These are phyloP conservation scores for Malurus cyaneus DNA, from an alignment of 2,113 vertebrate species.

Conservation along the genomic window DNA sequence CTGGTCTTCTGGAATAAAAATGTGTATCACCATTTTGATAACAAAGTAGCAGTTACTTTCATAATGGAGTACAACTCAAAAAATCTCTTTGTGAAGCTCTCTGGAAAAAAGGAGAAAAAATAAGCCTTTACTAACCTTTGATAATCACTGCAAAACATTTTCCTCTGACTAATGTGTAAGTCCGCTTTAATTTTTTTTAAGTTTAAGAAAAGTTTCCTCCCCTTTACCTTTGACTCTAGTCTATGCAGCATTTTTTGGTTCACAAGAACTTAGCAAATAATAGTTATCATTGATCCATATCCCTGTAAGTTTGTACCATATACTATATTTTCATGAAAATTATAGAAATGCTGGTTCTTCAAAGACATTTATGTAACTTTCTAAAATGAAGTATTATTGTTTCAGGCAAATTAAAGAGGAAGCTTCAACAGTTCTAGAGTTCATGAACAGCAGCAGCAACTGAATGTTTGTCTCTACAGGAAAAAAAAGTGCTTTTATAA, in stretches of 20 bases:
- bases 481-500: slow-evolving; percentile 9
- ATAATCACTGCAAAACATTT: neutral
- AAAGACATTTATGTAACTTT: neutral
- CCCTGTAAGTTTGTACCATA: neutral
- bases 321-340: neutral
- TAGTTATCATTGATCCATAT: neutral
- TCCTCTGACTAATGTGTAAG: neutral
- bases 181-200: neutral
- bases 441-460: neutral
- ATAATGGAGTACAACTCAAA: neutral
- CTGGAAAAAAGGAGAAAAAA: neutral
- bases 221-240: neutral
- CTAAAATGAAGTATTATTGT: neutral
- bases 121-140: neutral
- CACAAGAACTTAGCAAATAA: neutral
- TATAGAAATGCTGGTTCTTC: neutral
- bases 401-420: neutral
- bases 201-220: neutral
- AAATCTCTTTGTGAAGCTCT: neutral
- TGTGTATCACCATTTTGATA: neutral
- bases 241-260: neutral
- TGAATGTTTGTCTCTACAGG: neutral
- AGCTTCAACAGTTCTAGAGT: neutral
- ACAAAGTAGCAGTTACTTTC: neutral
- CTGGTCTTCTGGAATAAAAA: slow-evolving; percentile 45